Evolutionary conservation across 2,797 vertebrate genomes (phyloP).

Genomic region (Helostoma temminkii): DNA sequence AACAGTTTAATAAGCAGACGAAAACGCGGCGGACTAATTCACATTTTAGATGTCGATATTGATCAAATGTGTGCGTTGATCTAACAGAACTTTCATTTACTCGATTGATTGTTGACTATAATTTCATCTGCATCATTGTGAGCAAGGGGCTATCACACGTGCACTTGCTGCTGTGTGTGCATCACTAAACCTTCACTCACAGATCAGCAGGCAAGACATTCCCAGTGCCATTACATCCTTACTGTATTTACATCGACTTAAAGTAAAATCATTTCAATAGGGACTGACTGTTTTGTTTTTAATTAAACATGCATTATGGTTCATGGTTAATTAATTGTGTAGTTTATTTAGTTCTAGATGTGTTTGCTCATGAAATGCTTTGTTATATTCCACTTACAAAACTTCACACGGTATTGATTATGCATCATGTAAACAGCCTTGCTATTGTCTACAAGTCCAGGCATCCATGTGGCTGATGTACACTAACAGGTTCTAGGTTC

Average conservation of each 20-base stretch:
- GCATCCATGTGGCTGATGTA: background rate
- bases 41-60: no score
- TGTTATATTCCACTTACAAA: background rate
- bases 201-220: no score
- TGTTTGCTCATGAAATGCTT: background rate
- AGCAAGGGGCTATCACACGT: background rate
- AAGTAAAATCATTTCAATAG: no score
- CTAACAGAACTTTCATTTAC: background rate
- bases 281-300: no score
- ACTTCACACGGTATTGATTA: background rate
- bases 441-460: background rate
- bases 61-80: background rate
- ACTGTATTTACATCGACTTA: no score
- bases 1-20: background rate
- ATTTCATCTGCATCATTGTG: slow-evolving; percentile 27
- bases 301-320: no score
- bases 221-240: no score
- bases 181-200: background rate
- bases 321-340: background rate
- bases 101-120: background rate
- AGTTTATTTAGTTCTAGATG: background rate
- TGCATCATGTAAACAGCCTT: background rate
- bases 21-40: background rate
- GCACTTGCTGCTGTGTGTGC: background rate
- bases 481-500: background rate